Evolutionary conservation across 64 coral and sea anemone genomes (phyloP).

Genomic region (Pachyseris speciosa): DNA sequence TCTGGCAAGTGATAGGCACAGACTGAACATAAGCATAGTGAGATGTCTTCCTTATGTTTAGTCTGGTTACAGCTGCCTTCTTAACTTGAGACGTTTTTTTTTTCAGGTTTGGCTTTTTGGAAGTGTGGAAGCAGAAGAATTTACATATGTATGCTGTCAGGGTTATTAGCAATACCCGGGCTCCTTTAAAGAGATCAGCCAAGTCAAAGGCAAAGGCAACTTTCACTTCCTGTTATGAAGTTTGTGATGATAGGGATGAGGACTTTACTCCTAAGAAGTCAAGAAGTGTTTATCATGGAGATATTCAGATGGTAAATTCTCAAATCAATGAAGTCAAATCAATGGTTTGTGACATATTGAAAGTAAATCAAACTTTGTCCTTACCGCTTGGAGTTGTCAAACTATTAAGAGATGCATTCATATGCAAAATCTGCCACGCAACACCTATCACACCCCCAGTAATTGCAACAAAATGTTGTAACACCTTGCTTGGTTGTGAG

Average conservation of each 20-base stretch:
- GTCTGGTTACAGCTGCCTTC: neutral
- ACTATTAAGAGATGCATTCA: constrained; percentile 54
- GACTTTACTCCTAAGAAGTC: constrained; percentile 51
- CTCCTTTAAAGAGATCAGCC: constrained; percentile 12
- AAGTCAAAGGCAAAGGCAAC: constrained; percentile 35
- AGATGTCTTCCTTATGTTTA: neutral
- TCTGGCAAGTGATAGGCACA: too few relatives aligned
- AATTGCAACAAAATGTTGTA: constrained; percentile 45
- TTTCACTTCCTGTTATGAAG: neutral
- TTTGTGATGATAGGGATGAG: constrained; percentile 65
- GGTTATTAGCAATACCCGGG: neutral
- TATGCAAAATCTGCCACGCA: constrained; percentile 41
- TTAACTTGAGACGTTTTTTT: neutral
- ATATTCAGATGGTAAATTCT: constrained; percentile 55
- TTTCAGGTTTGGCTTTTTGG: constrained; percentile 69
- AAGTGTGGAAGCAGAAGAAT: constrained; percentile 61
- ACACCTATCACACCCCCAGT: constrained; percentile 32
- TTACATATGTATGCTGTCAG: constrained; percentile 55
- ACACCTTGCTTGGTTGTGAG: constrained; percentile 36
- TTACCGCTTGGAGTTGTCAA: constrained; percentile 52
- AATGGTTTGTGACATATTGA: constrained; percentile 48
- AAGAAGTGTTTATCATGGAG: constrained; percentile 17
- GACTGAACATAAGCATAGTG: too few relatives aligned
- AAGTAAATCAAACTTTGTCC: constrained; percentile 33
- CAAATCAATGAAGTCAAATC: constrained; percentile 53